Evolutionary conservation across 2,113 vertebrate species (phyloP).

Genomic region (Nyctibius bracteatus): DNA sequence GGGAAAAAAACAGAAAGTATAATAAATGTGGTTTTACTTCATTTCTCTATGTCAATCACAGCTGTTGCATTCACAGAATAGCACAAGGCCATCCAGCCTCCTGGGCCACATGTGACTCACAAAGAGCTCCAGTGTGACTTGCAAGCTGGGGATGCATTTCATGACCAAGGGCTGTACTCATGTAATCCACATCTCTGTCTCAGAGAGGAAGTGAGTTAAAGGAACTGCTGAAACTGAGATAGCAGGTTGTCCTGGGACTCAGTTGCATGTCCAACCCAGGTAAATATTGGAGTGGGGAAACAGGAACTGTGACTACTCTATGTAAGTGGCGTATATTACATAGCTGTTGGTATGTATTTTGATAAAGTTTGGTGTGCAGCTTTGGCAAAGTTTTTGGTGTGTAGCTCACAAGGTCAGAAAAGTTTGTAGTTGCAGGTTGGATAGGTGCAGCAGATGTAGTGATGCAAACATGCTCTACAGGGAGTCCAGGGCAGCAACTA

Average conservation of each 20-base stretch:
- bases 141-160: not conserved
- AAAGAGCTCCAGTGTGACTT: constrained; percentile 13
- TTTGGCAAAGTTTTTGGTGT: not conserved
- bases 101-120: not conserved
- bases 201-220: not conserved
- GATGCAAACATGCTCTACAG: not conserved
- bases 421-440: not conserved
- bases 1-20: not conserved
- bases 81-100: not conserved
- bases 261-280: not conserved
- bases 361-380: not conserved
- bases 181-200: not conserved
- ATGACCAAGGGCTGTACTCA: not conserved
- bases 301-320: not conserved
- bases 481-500: not conserved
- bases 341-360: not conserved
- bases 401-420: not conserved
- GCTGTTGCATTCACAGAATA: constrained; percentile 5
- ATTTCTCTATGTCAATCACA: constrained; percentile 40
- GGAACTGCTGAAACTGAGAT: not conserved
- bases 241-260: not conserved
- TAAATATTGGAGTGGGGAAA: not conserved
- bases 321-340: not conserved
- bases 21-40: constrained; percentile 38
- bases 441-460: not conserved